A percentile compares a stretch with the other conserved stretches of the same genome.
Conservation (phyloP, 2,113 vertebrate species). For the Lycaon pictus region DNA sequence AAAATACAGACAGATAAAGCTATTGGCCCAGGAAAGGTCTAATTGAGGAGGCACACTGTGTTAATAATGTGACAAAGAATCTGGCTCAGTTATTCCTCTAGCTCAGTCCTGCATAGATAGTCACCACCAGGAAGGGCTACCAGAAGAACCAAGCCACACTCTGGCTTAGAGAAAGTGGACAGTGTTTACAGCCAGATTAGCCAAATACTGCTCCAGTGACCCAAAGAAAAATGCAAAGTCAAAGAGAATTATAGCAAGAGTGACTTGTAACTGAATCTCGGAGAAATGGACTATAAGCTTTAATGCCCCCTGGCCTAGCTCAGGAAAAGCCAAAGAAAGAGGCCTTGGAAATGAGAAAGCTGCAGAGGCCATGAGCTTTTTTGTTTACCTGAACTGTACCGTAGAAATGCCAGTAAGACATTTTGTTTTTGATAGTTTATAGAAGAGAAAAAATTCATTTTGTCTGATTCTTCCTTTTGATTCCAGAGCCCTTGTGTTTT, state of each 20-base stretch:
- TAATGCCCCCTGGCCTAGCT: not conserved
- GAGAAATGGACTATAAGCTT: not conserved
- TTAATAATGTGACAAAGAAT: not conserved
- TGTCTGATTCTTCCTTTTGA: slow-evolving; percentile 51
- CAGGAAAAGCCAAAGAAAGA: not conserved
- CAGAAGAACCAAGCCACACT: not conserved
- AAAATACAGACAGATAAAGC: not conserved
- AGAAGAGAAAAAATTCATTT: slow-evolving; percentile 13
- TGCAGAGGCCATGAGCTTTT: not conserved
- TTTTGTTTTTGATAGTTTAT: slow-evolving; percentile 28
- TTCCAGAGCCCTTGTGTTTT: slow-evolving; percentile 57
- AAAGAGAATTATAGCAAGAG: slow-evolving; percentile 19
- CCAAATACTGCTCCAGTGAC: not conserved
- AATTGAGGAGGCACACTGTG: not conserved
- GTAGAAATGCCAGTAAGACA: not conserved
- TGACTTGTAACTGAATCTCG: not conserved
- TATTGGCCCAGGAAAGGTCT: not conserved
- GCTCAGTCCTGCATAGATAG: not conserved
- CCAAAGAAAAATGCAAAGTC: slow-evolving; percentile 44
- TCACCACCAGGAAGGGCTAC: not conserved
- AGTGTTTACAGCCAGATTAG: not conserved
- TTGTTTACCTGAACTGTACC: slow-evolving; percentile 15
- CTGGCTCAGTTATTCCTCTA: not conserved
- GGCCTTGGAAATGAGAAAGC: not conserved
- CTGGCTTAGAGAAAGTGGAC: not conserved